phyloP scores from a whole-genome alignment of 2,113 vertebrate genomes.

The Piprites chloris region DNA sequence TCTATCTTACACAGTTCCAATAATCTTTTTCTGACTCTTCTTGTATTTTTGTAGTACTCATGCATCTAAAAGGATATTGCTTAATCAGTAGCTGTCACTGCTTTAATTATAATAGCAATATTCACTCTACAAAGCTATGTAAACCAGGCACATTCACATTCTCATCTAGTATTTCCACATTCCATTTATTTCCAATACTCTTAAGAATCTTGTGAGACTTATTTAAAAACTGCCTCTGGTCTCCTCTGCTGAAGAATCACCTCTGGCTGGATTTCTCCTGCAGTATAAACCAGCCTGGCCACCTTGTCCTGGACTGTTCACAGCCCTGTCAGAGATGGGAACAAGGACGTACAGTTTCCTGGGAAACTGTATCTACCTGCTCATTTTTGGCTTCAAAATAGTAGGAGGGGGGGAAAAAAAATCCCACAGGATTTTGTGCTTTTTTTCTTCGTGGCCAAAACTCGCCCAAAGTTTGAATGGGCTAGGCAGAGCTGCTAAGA shows the following conservation, averaged over 20 bases:
- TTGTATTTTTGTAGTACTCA: not conserved
- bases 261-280: not conserved
- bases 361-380: not conserved
- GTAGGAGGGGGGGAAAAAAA: not conserved
- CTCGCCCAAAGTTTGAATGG: not conserved
- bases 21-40: not conserved
- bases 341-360: not conserved
- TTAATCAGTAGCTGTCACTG: not conserved
- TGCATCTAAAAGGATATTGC: not conserved
- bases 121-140: not conserved
- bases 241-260: not conserved
- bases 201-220: not conserved
- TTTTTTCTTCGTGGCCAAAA: not conserved
- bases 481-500: not conserved
- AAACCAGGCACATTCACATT: not conserved
- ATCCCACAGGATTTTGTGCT: not conserved
- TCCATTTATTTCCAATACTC: not conserved
- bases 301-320: not conserved
- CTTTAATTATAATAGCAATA: conserved; percentile 12
- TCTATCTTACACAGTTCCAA: not conserved
- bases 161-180: not conserved
- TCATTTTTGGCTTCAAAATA: not conserved
- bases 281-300: not conserved
- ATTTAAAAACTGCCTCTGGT: not conserved
- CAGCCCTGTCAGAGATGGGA: not conserved